Evolutionary conservation across 1,140 invertebrate genomes (phyloP).

Genomic region (Amyelois transitella): DNA sequence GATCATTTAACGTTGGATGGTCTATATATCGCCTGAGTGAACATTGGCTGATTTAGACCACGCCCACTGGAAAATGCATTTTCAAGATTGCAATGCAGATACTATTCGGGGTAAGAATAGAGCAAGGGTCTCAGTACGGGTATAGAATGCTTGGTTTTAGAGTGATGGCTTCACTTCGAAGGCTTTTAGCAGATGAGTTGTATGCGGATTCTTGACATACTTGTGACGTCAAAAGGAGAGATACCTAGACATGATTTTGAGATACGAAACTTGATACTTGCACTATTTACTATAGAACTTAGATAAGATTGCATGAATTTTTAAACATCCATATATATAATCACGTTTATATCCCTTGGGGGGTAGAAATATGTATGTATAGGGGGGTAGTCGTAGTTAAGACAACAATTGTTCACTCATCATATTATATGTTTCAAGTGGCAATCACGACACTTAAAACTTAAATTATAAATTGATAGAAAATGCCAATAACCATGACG

Average conservation of each 20-base stretch:
- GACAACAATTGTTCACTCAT: too few species aligned
- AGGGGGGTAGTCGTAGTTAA: too few species aligned
- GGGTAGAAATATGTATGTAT: too few species aligned
- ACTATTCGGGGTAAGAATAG: constrained; percentile 40
- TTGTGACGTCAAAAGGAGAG: background rate
- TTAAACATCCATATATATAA: too few species aligned
- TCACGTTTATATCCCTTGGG: too few species aligned
- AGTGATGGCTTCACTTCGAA: constrained; percentile 7
- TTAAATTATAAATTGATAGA: too few species aligned
- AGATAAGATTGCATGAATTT: background rate
- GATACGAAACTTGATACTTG: background rate
- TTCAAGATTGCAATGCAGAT: constrained; percentile 70
- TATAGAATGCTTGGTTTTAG: constrained; percentile 21
- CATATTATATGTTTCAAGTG: too few species aligned
- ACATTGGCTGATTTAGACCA: constrained; percentile 67
- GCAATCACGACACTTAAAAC: too few species aligned
- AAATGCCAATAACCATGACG: too few species aligned
- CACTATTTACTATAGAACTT: background rate
- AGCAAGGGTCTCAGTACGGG: constrained; percentile 1
- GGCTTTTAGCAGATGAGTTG: constrained; percentile 8
- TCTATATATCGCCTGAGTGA: constrained; percentile 70
- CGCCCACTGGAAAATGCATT: constrained; percentile 68
- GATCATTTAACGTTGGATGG: constrained; percentile 38
- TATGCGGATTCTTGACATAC: background rate
- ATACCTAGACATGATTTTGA: background rate